Evolutionary conservation across 2,113 vertebrate genomes (phyloP), one percentile per base, ranked within the genome.

Genomic region (Oreochromis spilurus): DNA sequence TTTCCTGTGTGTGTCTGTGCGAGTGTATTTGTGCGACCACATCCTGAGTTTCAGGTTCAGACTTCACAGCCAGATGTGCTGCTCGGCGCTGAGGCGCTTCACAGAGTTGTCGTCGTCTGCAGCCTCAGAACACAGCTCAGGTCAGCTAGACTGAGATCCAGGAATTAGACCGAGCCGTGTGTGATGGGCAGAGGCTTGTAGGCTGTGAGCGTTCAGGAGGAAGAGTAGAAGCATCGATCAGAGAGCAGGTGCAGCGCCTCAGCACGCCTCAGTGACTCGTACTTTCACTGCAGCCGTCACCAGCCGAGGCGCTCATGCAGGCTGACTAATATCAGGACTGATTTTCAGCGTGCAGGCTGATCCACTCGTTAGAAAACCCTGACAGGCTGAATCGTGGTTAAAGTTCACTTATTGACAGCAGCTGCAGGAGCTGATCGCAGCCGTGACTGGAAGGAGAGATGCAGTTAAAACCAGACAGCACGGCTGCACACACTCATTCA

Each of bases 21-120:
- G 7, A 58, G 80, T 31, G 65, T 83, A 60, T 52, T 13, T 9
- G 14, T 4, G 60, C 5, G 3, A 94, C 95, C 95, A 95, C 95
- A 95, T 95, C 94, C 95, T 95, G 93, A 80, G 84, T 95, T 94
- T 95, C 93, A 85, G 86, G 87, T 92, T 60, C 62, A 85, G 78
- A 52, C 31, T 48, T 85, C 84, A 80, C 84, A 8, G 65, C 88
- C 93, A 93, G 93, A 94, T 95, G 93, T 92, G 84, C 38, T 9
- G 29, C 53, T 84, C 4, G 16, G 43, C 10, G 36, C 43, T 84
- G 31, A 36, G 13, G 31, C 10, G 1, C 21, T 75, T 21, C 6
- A 26, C 14, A 17, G 3, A 21, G 21, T 52, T 45, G 21, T 48
- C 16, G 1, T 75, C 9, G 0, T 11, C 70, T 75, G 70, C 40